Conservation (phyloP, 2,797 vertebrate species). For the Capromys pilorides region DNA sequence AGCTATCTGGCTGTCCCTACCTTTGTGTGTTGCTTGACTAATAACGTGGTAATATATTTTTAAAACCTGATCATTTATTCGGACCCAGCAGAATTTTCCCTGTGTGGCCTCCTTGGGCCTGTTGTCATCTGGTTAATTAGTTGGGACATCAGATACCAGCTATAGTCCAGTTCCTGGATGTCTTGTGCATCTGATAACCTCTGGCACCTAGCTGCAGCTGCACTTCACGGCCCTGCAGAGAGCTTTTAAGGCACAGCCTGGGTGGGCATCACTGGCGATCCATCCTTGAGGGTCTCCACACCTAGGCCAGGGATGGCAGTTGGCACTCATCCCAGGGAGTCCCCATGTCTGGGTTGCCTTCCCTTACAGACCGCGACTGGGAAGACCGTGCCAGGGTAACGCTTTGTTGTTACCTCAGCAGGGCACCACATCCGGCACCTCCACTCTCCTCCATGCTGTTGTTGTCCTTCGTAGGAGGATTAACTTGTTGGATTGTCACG, state of each 20-base stretch:
- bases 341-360: fast-evolving
- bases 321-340: not conserved
- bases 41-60: not conserved
- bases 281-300: not conserved
- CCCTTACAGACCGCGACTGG: not conserved
- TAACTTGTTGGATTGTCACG: slow-evolving; percentile 27
- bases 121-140: not conserved
- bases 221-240: not conserved
- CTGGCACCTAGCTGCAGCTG: not conserved
- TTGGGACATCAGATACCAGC: not conserved
- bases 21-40: not conserved
- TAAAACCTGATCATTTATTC: not conserved
- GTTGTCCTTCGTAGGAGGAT: slow-evolving; percentile 53
- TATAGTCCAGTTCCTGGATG: not conserved
- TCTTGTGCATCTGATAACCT: not conserved
- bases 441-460: not conserved
- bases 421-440: not conserved
- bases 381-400: not conserved
- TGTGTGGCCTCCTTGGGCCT: not conserved
- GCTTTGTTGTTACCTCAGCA: not conserved
- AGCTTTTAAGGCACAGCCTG: not conserved
- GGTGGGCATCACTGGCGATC: too few relatives aligned
- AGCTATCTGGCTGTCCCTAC: not conserved
- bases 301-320: too few relatives aligned
- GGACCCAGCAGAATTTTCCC: not conserved